Conservation (phyloP, 1,140 invertebrate genomes). For the Ooceraea biroi region DNA sequence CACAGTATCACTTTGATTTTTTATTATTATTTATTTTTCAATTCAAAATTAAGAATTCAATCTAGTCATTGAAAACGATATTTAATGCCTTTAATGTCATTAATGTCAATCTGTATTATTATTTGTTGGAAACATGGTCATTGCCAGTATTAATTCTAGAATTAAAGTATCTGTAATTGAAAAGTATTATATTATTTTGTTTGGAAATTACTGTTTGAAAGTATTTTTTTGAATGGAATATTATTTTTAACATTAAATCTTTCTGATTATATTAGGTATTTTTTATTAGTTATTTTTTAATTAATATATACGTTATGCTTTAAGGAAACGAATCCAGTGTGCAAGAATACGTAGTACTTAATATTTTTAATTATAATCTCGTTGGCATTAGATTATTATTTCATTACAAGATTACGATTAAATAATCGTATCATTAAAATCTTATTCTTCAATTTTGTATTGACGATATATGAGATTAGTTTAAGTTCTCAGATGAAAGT, state of each 20-base stretch:
- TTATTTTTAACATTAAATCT: conserved; percentile 14
- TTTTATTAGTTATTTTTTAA: conserved; percentile 15
- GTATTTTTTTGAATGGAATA: conserved; percentile 2
- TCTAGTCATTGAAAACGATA: conserved; percentile 43
- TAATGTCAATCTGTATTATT: conserved; percentile 11
- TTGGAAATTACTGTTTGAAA: conserved; percentile 1
- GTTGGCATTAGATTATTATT: conserved; percentile 24
- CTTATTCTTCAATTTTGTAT: conserved; percentile 16
- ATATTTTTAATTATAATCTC: conserved; percentile 43
- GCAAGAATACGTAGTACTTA: conserved; percentile 46
- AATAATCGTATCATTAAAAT: conserved; percentile 14
- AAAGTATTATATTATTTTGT: conserved; percentile 24
- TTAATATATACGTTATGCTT: conserved; percentile 8
- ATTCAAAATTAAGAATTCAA: conserved; percentile 32
- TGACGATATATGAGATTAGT: conserved; percentile 6
- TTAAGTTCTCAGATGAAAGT: conserved; percentile 24
- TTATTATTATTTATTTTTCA: conserved; percentile 21
- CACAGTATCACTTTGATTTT: conserved; percentile 3
- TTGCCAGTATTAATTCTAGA: conserved; percentile 37
- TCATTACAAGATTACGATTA: background rate
- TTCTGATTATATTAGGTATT: conserved; percentile 21
- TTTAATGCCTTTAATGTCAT: background rate
- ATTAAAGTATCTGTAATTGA: conserved; percentile 29
- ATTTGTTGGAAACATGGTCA: conserved; percentile 10
- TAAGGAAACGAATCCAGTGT: conserved; percentile 17